phyloP scores from a whole-genome alignment of 2,888 invertebrate species.

The Leucophenga maculata region DNA sequence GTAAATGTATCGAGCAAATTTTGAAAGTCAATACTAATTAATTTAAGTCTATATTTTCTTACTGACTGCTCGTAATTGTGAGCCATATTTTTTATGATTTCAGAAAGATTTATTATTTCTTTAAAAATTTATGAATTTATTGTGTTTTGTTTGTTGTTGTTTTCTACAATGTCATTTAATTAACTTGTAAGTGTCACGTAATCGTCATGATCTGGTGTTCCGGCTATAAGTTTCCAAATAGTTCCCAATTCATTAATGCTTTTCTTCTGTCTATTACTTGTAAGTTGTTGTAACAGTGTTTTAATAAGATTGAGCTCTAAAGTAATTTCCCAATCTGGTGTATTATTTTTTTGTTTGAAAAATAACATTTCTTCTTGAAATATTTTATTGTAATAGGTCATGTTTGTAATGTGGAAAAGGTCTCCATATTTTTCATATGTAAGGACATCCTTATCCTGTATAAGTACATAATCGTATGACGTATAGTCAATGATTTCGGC shows the following conservation, averaged over 20 bases:
- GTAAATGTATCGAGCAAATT: too few species aligned
- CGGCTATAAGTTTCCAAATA: background rate
- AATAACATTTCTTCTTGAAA: background rate
- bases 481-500: background rate
- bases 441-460: background rate
- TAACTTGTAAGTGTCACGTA: background rate
- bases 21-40: too few species aligned
- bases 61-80: too few species aligned
- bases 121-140: too few species aligned
- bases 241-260: slow-evolving; percentile 3
- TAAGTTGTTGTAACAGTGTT: background rate
- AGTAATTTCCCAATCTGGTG: background rate
- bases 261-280: too few species aligned
- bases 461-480: background rate
- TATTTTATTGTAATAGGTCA: background rate
- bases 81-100: too few species aligned
- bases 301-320: background rate
- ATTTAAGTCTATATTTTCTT: too few species aligned
- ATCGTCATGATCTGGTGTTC: slow-evolving; percentile 4
- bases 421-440: background rate
- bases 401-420: background rate
- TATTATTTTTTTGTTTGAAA: background rate
- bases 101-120: too few species aligned
- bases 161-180: background rate
- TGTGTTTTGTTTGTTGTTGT: background rate